Evolutionary conservation across 2,797 vertebrate genomes (phyloP).

Genomic region (Spheniscus humboldti): DNA sequence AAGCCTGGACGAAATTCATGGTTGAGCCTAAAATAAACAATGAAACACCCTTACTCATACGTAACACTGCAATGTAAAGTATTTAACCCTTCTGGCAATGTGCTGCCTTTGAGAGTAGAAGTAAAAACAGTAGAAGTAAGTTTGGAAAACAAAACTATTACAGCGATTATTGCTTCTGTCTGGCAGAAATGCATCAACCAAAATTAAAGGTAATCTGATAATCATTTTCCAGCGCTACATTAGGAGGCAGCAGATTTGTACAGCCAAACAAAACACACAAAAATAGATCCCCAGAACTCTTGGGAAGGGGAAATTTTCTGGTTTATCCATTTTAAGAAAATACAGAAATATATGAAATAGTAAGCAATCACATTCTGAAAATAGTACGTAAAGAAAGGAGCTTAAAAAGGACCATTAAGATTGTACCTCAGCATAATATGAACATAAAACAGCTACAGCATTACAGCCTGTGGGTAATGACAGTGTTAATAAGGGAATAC

Average conservation of each 20-base stretch:
- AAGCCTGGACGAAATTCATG: not conserved
- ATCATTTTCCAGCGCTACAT: not conserved
- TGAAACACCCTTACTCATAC: not conserved
- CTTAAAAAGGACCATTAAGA: not conserved
- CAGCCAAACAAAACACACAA: constrained; percentile 2
- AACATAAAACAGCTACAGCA: not conserved
- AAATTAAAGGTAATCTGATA: constrained; percentile 9
- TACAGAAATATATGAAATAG: not conserved
- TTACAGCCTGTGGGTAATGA: not conserved
- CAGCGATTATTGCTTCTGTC: not conserved
- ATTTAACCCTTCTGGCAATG: not conserved
- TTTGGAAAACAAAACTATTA: not conserved
- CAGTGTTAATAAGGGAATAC: not conserved
- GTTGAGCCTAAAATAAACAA: not conserved
- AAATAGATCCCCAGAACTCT: not conserved
- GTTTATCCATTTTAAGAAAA: not conserved
- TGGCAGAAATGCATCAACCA: not conserved
- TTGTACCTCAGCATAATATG: not conserved
- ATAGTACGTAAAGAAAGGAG: not conserved
- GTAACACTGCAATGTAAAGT: not conserved
- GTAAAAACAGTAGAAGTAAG: not conserved
- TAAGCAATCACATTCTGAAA: not conserved
- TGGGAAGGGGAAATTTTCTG: not conserved
- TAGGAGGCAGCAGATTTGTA: not conserved
- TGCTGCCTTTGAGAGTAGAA: not conserved